Evolutionary conservation across 2,888 invertebrate species (phyloP).

Genomic region (Serrognathus titanus): DNA sequence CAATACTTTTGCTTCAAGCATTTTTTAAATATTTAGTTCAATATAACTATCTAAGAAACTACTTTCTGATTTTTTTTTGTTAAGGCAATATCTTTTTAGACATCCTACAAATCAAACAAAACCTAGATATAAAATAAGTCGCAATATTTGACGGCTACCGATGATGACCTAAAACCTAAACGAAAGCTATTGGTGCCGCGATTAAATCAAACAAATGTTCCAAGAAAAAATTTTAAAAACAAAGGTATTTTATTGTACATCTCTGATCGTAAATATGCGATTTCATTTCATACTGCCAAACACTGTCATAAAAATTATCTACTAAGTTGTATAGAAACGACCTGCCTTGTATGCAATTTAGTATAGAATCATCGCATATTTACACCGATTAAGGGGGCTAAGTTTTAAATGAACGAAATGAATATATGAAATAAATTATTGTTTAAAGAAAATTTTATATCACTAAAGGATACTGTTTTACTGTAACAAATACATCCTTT

Average conservation of each 20-base stretch:
- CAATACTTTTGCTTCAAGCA: too few relatives aligned
- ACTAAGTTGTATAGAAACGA: conserved; percentile 10
- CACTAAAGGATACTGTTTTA: conserved; percentile 33
- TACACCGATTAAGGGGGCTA: conserved; percentile 17
- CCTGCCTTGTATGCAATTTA: conserved; percentile 20
- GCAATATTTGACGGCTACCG: conserved; percentile 16
- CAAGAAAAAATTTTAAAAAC: conserved; percentile 19
- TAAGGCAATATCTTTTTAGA: neutral
- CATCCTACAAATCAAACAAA: neutral
- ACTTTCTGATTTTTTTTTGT: too few relatives aligned
- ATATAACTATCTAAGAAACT: too few relatives aligned
- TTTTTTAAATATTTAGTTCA: too few relatives aligned
- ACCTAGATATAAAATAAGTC: conserved; percentile 6
- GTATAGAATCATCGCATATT: conserved; percentile 25
- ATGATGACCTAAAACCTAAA: conserved; percentile 15
- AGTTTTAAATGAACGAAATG: conserved; percentile 9
- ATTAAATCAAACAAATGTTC: conserved; percentile 21
- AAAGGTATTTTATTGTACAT: conserved; percentile 20
- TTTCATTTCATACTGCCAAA: conserved; percentile 20
- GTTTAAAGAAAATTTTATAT: conserved; percentile 31
- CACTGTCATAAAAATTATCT: conserved; percentile 1
- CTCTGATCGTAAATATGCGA: conserved; percentile 31
- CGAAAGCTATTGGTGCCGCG: conserved; percentile 20
- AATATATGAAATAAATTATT: conserved; percentile 17
- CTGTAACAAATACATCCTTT: conserved; percentile 41